These are phyloP conservation scores for Lucilia cuprina DNA, from an alignment of 1,140 invertebrate genomes.

Conservation along the genomic window DNA sequence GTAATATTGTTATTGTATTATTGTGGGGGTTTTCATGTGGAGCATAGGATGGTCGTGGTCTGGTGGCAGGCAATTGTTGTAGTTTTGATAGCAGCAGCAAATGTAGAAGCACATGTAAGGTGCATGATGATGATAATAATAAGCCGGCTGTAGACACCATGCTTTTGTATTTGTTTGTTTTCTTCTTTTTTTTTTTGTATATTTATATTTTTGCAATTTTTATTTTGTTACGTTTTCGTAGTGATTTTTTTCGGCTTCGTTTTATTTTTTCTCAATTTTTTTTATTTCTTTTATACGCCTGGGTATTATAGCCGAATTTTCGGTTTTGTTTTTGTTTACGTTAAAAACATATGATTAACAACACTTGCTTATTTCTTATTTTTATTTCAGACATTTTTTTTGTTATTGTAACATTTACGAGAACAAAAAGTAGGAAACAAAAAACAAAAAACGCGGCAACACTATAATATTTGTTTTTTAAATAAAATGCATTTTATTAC, in stretches of 20 bases:
- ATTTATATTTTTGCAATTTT: conserved; percentile 8
- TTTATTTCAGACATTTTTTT: not conserved
- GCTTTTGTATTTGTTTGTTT: not conserved
- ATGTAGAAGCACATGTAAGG: conserved; percentile 31
- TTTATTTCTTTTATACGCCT: not conserved
- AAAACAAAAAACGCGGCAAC: not conserved
- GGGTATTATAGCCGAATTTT: not conserved
- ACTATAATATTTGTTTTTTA: too few relatives aligned
- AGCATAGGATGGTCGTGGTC: not conserved
- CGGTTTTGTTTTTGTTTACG: not conserved
- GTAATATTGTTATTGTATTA: not conserved
- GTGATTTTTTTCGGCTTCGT: conserved; percentile 1
- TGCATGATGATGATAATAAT: conserved; percentile 24
- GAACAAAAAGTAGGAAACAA: too few relatives aligned
- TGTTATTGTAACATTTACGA: not conserved
- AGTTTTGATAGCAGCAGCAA: not conserved
- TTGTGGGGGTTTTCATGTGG: not conserved
- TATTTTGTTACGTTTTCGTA: conserved; percentile 28
- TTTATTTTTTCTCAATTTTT: not conserved
- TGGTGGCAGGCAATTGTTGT: not conserved
- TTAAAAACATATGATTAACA: conserved; percentile 6
- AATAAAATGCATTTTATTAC: not conserved
- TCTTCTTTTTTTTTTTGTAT: not conserved
- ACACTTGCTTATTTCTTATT: not conserved
- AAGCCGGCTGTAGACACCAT: conserved; percentile 33